Evolutionary conservation across 2,113 vertebrate genomes (phyloP).

Genomic region (Agapornis roseicollis): DNA sequence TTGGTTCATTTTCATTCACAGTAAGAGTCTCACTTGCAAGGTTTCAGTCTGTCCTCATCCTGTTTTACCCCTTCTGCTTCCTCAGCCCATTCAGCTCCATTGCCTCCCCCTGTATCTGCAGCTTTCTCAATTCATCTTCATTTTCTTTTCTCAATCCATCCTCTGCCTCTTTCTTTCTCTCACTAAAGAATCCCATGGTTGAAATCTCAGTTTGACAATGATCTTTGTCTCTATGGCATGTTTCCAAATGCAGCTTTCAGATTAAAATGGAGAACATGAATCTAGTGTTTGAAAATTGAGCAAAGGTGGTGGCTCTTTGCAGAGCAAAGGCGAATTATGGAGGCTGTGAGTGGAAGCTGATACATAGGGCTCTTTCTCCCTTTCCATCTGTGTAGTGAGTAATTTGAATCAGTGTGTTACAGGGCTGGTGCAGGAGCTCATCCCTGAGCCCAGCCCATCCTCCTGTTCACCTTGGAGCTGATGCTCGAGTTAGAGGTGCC

Average conservation of each 20-base stretch:
- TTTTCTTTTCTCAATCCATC: not conserved
- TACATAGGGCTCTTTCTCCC: not conserved
- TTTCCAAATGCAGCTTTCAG: not conserved
- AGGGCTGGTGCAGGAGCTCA: not conserved
- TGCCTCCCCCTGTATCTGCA: not conserved
- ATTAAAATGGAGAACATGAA: not conserved
- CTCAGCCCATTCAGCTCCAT: not conserved
- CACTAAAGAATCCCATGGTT: not conserved
- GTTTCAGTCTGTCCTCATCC: not conserved
- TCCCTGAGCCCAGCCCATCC: not conserved
- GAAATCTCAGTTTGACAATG: not conserved
- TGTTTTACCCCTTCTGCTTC: not conserved
- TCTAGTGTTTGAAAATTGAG: not conserved
- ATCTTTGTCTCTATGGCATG: not conserved
- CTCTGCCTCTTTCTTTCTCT: not conserved
- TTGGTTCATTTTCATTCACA: not conserved
- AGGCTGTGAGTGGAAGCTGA: not conserved
- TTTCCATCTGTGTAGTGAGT: not conserved
- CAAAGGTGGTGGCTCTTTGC: not conserved
- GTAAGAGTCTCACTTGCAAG: not conserved
- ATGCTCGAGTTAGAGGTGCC: not conserved
- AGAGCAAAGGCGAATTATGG: fast-evolving
- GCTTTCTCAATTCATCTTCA: not conserved
- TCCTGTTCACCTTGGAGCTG: not conserved
- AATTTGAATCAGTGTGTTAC: not conserved